Percentiles rank a stretch among this genome's conserved stretches.
phyloP scores from a whole-genome alignment of 2,113 vertebrate genomes.

The Agapornis roseicollis region DNA sequence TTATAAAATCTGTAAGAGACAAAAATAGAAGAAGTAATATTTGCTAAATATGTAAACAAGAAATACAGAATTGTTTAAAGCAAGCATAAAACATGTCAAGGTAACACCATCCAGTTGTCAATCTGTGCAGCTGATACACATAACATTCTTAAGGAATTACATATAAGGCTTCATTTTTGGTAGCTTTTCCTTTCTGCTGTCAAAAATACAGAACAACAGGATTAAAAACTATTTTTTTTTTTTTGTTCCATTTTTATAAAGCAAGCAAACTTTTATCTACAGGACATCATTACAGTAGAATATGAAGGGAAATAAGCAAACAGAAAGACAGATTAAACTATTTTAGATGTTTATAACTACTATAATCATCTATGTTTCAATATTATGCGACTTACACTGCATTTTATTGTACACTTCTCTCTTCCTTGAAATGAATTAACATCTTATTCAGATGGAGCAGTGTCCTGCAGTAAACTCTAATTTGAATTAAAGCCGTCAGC shows the following conservation, averaged over 20 bases:
- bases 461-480: background rate
- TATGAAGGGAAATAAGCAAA: background rate
- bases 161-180: background rate
- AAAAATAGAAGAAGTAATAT: background rate
- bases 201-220: background rate
- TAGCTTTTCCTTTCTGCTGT: background rate
- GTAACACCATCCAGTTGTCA: conserved; percentile 9
- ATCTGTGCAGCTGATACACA: background rate
- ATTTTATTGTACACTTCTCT: background rate
- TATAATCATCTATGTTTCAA: background rate
- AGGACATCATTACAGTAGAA: background rate
- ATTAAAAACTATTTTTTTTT: background rate
- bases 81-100: background rate
- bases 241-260: background rate
- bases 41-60: background rate
- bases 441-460: background rate
- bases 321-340: background rate
- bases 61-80: background rate
- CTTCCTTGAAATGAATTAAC: background rate
- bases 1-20: background rate
- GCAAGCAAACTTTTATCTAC: background rate
- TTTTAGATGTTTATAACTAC: background rate
- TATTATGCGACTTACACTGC: background rate
- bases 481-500: background rate
- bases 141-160: background rate